Conservation (phyloP, 2,888 invertebrate genomes). For the Diarsia mendica region DNA sequence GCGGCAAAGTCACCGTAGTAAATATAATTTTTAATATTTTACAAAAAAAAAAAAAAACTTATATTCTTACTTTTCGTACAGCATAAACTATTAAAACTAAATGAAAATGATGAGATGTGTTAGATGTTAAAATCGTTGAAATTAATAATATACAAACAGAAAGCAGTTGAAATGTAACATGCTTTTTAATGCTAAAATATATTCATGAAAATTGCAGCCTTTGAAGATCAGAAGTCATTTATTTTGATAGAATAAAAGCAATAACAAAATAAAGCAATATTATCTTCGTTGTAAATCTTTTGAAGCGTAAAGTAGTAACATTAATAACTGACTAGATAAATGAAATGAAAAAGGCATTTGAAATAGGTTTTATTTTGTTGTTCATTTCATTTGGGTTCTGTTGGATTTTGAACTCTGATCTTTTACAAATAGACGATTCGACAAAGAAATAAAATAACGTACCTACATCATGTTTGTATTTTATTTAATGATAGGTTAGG, state of each 20-base stretch:
- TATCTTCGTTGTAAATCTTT: conserved; percentile 12
- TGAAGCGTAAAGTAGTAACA: conserved; percentile 19
- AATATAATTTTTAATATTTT: conserved; percentile 1
- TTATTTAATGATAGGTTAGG: not conserved
- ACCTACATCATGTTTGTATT: not conserved
- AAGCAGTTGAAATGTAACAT: conserved; percentile 9
- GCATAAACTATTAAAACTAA: too few relatives aligned
- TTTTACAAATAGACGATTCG: not conserved
- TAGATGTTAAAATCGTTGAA: not conserved
- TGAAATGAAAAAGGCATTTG: conserved; percentile 14
- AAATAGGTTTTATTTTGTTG: conserved; percentile 10
- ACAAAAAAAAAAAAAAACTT: not conserved
- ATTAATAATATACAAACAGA: conserved; percentile 25
- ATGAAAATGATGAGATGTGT: too few relatives aligned
- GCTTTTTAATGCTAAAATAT: conserved; percentile 29
- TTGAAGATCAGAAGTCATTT: conserved; percentile 31
- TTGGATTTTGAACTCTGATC: not conserved
- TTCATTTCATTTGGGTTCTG: conserved; percentile 14
- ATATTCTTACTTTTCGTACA: too few relatives aligned
- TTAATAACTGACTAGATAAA: conserved; percentile 25
- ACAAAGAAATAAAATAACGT: not conserved
- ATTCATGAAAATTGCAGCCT: conserved; percentile 42
- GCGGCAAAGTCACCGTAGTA: not conserved
- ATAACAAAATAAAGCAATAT: not conserved
- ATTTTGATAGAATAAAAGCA: conserved; percentile 25